phyloP scores from a whole-genome alignment of 2,888 invertebrate genomes.

The Luperina testacea region DNA sequence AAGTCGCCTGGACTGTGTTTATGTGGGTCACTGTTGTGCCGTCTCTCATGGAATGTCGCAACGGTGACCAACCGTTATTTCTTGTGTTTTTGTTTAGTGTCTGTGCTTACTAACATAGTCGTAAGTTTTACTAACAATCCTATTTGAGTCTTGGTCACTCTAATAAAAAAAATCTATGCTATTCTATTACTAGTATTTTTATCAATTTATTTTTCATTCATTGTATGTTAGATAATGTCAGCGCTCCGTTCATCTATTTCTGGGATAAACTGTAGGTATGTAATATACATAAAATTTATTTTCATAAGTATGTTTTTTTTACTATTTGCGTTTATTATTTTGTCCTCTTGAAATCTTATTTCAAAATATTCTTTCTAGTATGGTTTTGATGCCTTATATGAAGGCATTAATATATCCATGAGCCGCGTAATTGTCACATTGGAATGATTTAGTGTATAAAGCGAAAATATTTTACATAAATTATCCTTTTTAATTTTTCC shows the following conservation, averaged over 20 bases:
- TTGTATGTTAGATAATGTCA: not conserved
- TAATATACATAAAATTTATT: not conserved
- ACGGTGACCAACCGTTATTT: too few species aligned
- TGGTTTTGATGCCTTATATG: slow-evolving; percentile 34
- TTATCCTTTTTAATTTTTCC: slow-evolving; percentile 13
- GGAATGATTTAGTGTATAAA: slow-evolving; percentile 41
- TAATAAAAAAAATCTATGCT: too few species aligned
- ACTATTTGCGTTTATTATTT: slow-evolving; percentile 4
- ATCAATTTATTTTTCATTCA: too few species aligned
- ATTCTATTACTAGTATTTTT: not conserved
- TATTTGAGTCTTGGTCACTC: too few species aligned
- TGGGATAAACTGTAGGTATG: not conserved
- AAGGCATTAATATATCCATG: slow-evolving; percentile 47
- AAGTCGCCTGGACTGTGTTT: too few species aligned
- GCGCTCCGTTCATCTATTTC: too few species aligned
- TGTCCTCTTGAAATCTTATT: slow-evolving; percentile 1
- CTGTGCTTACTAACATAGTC: too few species aligned
- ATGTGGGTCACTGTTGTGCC: too few species aligned
- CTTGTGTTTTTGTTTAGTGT: too few species aligned
- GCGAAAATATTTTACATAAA: slow-evolving; percentile 20
- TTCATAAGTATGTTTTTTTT: not conserved
- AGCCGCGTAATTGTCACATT: slow-evolving; percentile 52
- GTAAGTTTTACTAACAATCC: too few species aligned
- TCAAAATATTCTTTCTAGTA: slow-evolving; percentile 34
- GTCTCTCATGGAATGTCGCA: too few species aligned